These are phyloP conservation scores for Lophochroa leadbeateri DNA, from an alignment of 2,113 vertebrate species.

Conservation along the genomic window DNA sequence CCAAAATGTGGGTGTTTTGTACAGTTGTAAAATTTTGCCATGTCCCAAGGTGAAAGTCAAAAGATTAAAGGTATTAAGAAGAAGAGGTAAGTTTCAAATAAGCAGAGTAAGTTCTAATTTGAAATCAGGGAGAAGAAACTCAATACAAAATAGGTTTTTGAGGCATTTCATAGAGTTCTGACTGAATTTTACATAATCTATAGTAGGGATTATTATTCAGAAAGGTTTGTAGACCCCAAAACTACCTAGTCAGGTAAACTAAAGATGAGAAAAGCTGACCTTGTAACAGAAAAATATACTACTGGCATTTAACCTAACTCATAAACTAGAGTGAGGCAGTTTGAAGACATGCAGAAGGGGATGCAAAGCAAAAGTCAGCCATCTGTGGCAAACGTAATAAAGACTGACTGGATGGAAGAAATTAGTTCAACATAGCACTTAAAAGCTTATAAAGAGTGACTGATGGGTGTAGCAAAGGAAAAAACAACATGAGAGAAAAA, in stretches of 20 bases:
- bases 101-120: not conserved
- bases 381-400: constrained; percentile 17
- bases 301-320: constrained; percentile 13
- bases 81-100: not conserved
- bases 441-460: constrained; percentile 12
- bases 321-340: constrained; percentile 25
- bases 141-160: not conserved
- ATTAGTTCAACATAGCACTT: not conserved
- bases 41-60: not conserved
- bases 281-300: constrained; percentile 5
- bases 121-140: not conserved
- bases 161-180: not conserved
- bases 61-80: not conserved
- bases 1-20: not conserved
- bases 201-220: not conserved
- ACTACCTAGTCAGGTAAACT: not conserved
- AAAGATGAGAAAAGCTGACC: constrained; percentile 14
- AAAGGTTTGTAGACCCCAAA: not conserved
- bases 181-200: not conserved
- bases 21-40: not conserved
- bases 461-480: not conserved
- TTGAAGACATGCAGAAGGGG: constrained; percentile 4
- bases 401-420: not conserved
- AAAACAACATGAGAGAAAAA: not conserved
- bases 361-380: constrained; percentile 15